A percentile compares a stretch with the other conserved stretches of the same genome.
These are phyloP conservation scores for Hylyphantes graminicola DNA, from an alignment of 1,140 invertebrate species.

Conservation along the genomic window DNA sequence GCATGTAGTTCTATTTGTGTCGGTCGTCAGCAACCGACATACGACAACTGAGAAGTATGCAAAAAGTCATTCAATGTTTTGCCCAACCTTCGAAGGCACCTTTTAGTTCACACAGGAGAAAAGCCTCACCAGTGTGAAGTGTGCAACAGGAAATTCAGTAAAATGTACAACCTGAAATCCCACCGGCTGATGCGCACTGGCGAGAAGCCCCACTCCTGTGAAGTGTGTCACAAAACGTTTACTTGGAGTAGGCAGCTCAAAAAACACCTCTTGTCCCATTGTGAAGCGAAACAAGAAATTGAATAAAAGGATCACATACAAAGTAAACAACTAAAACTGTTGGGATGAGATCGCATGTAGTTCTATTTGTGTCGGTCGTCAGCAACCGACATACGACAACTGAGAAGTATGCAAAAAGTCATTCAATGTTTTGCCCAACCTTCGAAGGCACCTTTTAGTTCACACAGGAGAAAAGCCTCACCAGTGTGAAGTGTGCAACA, in stretches of 20 bases:
- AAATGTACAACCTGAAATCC: conserved; percentile 66
- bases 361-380: no score
- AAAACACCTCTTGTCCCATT: conserved; percentile 67
- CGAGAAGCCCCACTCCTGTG: conserved; percentile 63
- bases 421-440: conserved; percentile 73
- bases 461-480: conserved; percentile 99
- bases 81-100: conserved; percentile 77
- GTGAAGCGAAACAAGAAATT: conserved; percentile 64
- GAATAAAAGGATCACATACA: no score
- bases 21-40: conserved; percentile 79
- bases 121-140: conserved; percentile 82
- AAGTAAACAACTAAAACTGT: no score
- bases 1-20: no score
- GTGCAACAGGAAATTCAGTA: conserved; percentile 67
- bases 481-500: conserved; percentile 66
- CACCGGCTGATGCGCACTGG: conserved; percentile 65
- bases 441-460: conserved; percentile 86
- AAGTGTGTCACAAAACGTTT: conserved; percentile 61
- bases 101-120: conserved; percentile 95
- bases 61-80: conserved; percentile 80
- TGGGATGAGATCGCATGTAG: no score
- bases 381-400: conserved; percentile 88
- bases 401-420: conserved; percentile 88
- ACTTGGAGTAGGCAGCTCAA: conserved; percentile 65
- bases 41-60: conserved; percentile 87